These are phyloP conservation scores for Drosophila pandora DNA, from an alignment of 1,140 invertebrate genomes.

Conservation along the genomic window DNA sequence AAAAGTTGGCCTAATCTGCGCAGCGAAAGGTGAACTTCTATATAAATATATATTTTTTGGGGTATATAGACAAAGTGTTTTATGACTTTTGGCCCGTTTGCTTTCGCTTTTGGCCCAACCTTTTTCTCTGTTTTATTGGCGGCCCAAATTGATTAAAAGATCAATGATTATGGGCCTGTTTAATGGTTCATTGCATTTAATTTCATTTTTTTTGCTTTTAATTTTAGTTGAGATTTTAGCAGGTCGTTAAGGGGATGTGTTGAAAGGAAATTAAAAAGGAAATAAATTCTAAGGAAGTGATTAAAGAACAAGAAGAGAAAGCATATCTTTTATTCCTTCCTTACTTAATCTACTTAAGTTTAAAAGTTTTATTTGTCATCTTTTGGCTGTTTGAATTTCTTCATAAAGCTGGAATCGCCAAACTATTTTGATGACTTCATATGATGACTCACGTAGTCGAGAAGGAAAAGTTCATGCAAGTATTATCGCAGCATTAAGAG, in stretches of 20 bases:
- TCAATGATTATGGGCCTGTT: conserved; percentile 75
- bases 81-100: conserved; percentile 57
- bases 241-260: conserved; percentile 9
- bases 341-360: not conserved
- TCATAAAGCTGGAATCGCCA: not conserved
- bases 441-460: conserved; percentile 29
- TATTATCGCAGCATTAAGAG: conserved; percentile 42
- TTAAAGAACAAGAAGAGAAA: too few species aligned
- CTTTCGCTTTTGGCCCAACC: conserved; percentile 8
- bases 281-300: not conserved
- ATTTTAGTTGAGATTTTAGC: conserved; percentile 45
- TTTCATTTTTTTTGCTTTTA: conserved; percentile 50
- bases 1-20: conserved; percentile 75
- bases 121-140: conserved; percentile 57
- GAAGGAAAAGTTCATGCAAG: conserved; percentile 36
- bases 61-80: conserved; percentile 59
- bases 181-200: conserved; percentile 76
- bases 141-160: conserved; percentile 77
- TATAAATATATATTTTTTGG: conserved; percentile 10
- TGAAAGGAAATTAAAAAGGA: conserved; percentile 16
- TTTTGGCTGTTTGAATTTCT: not conserved
- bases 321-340: too few species aligned
- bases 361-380: not conserved
- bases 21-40: conserved; percentile 58
- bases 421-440: conserved; percentile 30